Percentiles rank a stretch among this genome's conserved stretches.
phyloP scores from a whole-genome alignment of 1,140 invertebrate species.

The Sipha flava region DNA sequence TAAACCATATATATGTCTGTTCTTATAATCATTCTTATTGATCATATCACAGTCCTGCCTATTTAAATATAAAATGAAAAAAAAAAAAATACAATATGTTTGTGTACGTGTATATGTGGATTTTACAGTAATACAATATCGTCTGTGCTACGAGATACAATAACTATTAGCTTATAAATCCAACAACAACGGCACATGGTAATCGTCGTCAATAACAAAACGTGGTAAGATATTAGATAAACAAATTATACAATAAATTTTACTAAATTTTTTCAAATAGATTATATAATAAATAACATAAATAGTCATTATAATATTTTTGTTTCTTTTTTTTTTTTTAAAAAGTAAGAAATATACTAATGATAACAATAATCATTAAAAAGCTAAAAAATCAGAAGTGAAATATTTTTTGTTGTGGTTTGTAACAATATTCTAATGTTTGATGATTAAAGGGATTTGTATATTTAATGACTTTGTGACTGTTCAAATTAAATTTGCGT shows the following conservation, averaged over 20 bases:
- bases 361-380: background rate
- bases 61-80: conserved; percentile 14
- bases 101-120: background rate
- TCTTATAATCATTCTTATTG: conserved; percentile 22
- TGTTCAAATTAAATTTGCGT: background rate
- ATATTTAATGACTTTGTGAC: background rate
- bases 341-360: background rate
- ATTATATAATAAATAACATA: conserved; percentile 9
- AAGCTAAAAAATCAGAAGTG: background rate
- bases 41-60: conserved; percentile 26
- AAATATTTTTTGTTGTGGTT: background rate
- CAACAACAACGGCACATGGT: background rate
- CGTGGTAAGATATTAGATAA: background rate
- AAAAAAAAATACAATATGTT: background rate
- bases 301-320: background rate
- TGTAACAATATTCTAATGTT: background rate
- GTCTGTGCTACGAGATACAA: background rate
- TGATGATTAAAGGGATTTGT: background rate
- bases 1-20: conserved; percentile 15
- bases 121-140: background rate
- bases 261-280: conserved; percentile 1
- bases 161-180: background rate
- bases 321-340: too few species aligned
- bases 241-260: conserved; percentile 11
- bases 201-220: background rate